Evolutionary conservation across 2,797 vertebrate genomes (phyloP).

Genomic region (Catostomus latipinnis): DNA sequence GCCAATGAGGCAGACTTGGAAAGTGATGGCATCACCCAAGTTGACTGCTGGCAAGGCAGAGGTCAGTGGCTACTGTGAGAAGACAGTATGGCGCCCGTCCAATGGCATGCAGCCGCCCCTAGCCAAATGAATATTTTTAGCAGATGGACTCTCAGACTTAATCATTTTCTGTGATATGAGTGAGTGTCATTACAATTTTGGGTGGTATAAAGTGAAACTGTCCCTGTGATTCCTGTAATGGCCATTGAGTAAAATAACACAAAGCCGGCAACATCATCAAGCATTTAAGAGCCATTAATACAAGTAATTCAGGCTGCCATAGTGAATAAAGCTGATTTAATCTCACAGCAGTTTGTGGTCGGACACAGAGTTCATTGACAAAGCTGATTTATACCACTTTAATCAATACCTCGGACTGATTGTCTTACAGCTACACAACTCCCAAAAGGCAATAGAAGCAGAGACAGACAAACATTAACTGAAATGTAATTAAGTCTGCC

Average conservation of each 20-base stretch:
- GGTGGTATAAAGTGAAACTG: conserved; percentile 22
- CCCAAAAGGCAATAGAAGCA: conserved; percentile 28
- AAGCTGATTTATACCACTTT: conserved; percentile 47
- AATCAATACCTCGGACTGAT: conserved; percentile 43
- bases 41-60: conserved; percentile 57
- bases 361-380: conserved; percentile 14
- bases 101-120: conserved; percentile 67
- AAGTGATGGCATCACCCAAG: conserved; percentile 73
- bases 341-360: conserved; percentile 29
- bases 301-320: conserved; percentile 33
- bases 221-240: conserved; percentile 28
- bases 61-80: conserved; percentile 71
- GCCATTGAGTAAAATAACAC: conserved; percentile 41
- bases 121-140: conserved; percentile 70
- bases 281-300: conserved; percentile 41
- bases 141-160: conserved; percentile 66
- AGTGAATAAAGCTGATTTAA: conserved; percentile 41
- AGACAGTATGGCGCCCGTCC: conserved; percentile 74
- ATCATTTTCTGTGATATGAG: not conserved
- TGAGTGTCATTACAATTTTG: conserved; percentile 6
- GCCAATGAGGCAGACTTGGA: conserved; percentile 58
- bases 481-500: conserved; percentile 25
- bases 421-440: conserved; percentile 25
- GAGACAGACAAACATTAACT: conserved; percentile 16
- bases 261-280: conserved; percentile 11